Evolutionary conservation across 2,888 invertebrate genomes (phyloP).

Genomic region (Drosophila mercatorum): DNA sequence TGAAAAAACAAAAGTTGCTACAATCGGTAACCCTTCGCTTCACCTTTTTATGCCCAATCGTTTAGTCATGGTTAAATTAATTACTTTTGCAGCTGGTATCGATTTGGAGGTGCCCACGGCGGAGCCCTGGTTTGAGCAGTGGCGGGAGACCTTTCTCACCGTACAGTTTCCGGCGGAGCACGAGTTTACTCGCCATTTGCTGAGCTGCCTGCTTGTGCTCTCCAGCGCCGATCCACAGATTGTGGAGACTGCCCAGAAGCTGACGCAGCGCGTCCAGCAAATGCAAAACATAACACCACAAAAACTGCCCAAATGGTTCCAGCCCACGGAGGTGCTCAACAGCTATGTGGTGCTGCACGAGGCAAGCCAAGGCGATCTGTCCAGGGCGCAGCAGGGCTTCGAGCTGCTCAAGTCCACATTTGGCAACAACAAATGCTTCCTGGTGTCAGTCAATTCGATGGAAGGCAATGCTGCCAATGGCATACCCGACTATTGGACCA

Average conservation of each 20-base stretch:
- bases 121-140: constrained; percentile 98
- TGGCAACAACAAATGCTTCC: constrained; percentile 94
- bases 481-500: constrained; percentile 94
- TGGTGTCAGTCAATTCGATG: constrained; percentile 95
- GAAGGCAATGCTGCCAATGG: constrained; percentile 86
- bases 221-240: constrained; percentile 91
- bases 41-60: not conserved
- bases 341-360: constrained; percentile 97
- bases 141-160: constrained; percentile 95
- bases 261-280: constrained; percentile 92
- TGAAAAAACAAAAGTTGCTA: constrained; percentile 86
- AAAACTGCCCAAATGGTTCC: constrained; percentile 94
- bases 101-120: constrained; percentile 90
- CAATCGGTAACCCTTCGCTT: constrained; percentile 85
- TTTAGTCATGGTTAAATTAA: constrained; percentile 4
- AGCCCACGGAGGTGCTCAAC: constrained; percentile 90
- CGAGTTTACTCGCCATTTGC: constrained; percentile 96
- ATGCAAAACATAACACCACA: constrained; percentile 90
- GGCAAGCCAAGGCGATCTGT: constrained; percentile 88
- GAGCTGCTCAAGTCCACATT: constrained; percentile 94
- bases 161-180: constrained; percentile 96
- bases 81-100: constrained; percentile 84
- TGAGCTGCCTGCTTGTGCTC: constrained; percentile 92
- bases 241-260: constrained; percentile 91
- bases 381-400: constrained; percentile 93